Base-by-base conservation (phyloP, 2,797 vertebrate species). In the Coracias cyanogaster region DNA sequence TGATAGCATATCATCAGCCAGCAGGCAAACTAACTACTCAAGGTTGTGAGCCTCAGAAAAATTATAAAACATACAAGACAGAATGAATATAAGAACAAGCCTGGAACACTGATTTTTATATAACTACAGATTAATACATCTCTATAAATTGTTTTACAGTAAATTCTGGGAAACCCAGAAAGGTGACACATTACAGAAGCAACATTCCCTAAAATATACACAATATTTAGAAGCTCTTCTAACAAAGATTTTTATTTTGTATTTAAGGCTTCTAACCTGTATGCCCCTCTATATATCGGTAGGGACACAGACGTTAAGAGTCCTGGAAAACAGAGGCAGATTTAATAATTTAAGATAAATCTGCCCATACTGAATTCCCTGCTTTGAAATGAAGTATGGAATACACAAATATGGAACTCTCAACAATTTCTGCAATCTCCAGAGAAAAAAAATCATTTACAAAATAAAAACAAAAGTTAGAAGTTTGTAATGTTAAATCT, bases 361-460 rank as follows among this genome's bases (percentile, higher is more conserved):
- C 69, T 24, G n/a, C 35, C 48, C 61, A 65, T 86, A 78, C 11
- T 51, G 43, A 91, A 88, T 81, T 41, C 9, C 18, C 52, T 74
- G 31, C 65, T 86, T 90, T 74, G 49, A 96, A 94, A 89, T 82
- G n/a, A 89, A 94, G 65, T 39, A 76, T 16, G 54, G 29, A 92
- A 85, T 8, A 71, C 61, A 61, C 37, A 81, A 18, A 78, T 29
- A 57, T 0, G 28, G 51, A 90, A 70, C 13, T 37, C 28, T 2
- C n/a, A 35, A n/a, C 11, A 39, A 60, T 24, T 83, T 78, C 49
- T 74, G 26, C n/a, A 81, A 35, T 77, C 41, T 90, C 64, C 52
- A 80, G 49, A 85, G 65, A 48, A 90, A 87, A 87, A 61, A 77
- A 43, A 11, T 37, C 1, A 28, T 21, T 77, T 55, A 43, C 70